Base-by-base conservation (phyloP, 2,113 vertebrate genomes). In the Charadrius vociferus region DNA sequence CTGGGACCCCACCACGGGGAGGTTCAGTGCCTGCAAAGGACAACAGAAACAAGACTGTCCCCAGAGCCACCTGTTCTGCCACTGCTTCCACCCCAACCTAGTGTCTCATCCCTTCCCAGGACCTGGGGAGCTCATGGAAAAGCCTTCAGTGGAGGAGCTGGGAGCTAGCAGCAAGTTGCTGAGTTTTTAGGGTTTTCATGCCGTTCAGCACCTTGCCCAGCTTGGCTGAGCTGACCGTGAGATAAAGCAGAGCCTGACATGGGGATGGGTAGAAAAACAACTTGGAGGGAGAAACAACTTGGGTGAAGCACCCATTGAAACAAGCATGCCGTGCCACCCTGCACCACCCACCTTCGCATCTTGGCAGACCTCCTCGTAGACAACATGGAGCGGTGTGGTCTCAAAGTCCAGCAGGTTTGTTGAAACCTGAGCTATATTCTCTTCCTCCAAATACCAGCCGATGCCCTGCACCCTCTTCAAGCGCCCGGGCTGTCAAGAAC, bases 1-100 rank as follows among this genome's bases (percentile, higher is more conserved):
- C 98, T 99, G 99, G 11, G 99, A 99, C 30, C 99, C 99, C 27
- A 99, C 99, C 52, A 99, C 98, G 0, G 99, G 99, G 37, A 99
- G 98, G 74, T 98, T 99, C 97, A 99, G 86, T 47, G 98, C 98
- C 99, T 99, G 90, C 36, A 3, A 71, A 62, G 18, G 49, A 78
- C 85, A 67, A 30, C 19, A 53, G 7, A 62, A 90, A 59, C 5
- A 3, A 18, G n/a, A n/a, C 70, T 43, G n/a, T 68, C 19, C 39
- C 27, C 55, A 74, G 30, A 90, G 53, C 37, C 36, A 59, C 15
- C 23, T 47, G 43, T 19, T 10, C 36, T 58, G 45, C 41, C 6
- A 8, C 30, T 0, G 0, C 36, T 52, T 13, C 29, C 16, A 27
- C 32, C 13, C 43, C 39, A 81, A 29, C 14, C 56, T 58, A 4